Evolutionary conservation across 2,113 vertebrate species (phyloP), one percentile per base, ranked within the genome.

Genomic region (Chloropsis hardwickii): DNA sequence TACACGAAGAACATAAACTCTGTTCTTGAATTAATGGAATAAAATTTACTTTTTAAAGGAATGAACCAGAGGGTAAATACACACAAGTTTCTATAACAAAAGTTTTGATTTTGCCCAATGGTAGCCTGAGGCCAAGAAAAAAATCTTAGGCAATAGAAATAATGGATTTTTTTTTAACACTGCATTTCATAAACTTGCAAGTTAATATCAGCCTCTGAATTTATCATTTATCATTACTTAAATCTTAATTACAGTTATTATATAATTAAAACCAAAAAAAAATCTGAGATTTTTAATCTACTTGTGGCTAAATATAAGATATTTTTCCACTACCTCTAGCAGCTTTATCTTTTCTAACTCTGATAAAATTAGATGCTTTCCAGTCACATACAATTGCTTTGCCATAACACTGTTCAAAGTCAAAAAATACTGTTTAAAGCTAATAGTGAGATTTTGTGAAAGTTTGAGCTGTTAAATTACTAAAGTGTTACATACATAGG

Each of bases 381-480:
- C 47, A 78, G 60, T 81, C 86, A 88, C 62, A 60, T 56, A 61
- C 22, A 86, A 60, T 28, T 91, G 66, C 83, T 88, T 91, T 93
- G 76, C 73, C 45, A 76, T 42, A 93, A 84, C 45, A 73, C 54
- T 84, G 31, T 61, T 88, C 72, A 92, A 25, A 72, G 57, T 89
- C 44, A 94, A 90, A 88, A 94, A 91, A 53, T 20, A 61, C 70
- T 48, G 64, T 88, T 82, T 80, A 44, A 80, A 86, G 44, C 28
- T 79, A 96, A 90, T 28, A 6, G 80, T 64, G 87, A 85, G 50
- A 87, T 84, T 94, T 61, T 81, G 44, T 81, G 78, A 77, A 93
- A 86, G 80, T 93, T 81, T 56, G 88, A 88, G 25, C 56, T 67
- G 83, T 88, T 78, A 86, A 95, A 93, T 95, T 83, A 69, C 92